A percentile compares a stretch with the other conserved stretches of the same genome.
These are phyloP conservation scores for Lacerta viridis DNA, from an alignment of 2,797 vertebrate species.

Conservation along the genomic window DNA sequence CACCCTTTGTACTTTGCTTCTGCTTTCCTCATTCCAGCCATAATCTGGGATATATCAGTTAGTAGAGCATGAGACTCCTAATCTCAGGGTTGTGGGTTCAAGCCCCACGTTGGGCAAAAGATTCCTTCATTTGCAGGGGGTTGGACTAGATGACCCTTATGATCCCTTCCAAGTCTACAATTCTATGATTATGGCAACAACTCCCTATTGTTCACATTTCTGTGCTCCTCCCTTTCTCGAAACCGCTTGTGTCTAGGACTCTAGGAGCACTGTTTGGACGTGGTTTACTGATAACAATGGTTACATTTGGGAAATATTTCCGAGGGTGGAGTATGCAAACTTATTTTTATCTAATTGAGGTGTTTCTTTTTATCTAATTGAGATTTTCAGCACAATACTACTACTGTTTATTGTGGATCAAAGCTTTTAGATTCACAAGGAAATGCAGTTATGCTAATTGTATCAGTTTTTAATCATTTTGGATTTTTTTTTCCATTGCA, in stretches of 20 bases:
- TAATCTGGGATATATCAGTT: not conserved
- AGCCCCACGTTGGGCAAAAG: too few relatives aligned
- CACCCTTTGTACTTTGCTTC: not conserved
- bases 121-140: too few relatives aligned
- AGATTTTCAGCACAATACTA: not conserved
- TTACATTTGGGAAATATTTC: not conserved
- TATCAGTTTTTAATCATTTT: not conserved
- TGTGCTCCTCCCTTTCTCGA: not conserved
- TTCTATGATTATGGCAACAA: not conserved
- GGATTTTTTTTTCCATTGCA: not conserved
- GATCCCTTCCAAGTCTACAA: too few relatives aligned
- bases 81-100: too few relatives aligned
- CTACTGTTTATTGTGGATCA: not conserved
- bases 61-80: too few relatives aligned
- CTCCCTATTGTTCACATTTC: not conserved
- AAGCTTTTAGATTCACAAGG: not conserved
- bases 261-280: not conserved
- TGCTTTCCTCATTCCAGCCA: not conserved
- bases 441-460: not conserved
- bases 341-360: not conserved
- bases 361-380: too few relatives aligned
- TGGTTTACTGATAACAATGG: not conserved
- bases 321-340: not conserved
- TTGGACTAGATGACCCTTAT: too few relatives aligned
- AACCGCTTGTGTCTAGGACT: not conserved